Evolutionary conservation across 2,113 vertebrate species (phyloP), one percentile per base, ranked within the genome.

Genomic region (Rhegmatorhina hoffmannsi): DNA sequence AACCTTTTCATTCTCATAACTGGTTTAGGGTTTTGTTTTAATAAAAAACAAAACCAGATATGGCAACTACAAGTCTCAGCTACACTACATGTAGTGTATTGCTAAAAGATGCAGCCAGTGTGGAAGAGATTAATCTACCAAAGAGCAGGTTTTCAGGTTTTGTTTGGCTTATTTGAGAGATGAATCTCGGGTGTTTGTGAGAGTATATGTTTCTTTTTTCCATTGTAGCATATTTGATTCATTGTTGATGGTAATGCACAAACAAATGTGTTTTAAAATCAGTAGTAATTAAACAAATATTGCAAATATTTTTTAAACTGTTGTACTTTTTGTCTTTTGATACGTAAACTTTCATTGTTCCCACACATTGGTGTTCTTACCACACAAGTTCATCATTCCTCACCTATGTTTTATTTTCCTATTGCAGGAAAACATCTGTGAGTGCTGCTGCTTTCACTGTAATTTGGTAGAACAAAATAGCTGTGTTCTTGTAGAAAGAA

Each of bases 301-400:
- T n/a, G 8, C 13, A 47, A 84, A n/a, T 25, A 23, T 26, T 81
- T 90, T 84, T 44, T 11, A 79, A 78, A 56, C 8, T 13, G 11
- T 47, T n/a, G 7, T 53, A 28, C 10, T 33, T 77, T 52, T 36
- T 79, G 10, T 70, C 38, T 72, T 78, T 82, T 49, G 15, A 15
- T 82, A 36, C 23, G 44, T 89, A 31, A 60, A n/a, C 6, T 62
- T 53, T 17, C n/a, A 4, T 49, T 83, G 4, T 63, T 93, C 11
- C 12, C 26, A n/a, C 8, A 8, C 0, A 0, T 29, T 49, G 24
- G 8, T 91, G 49, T 73, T 17, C 4, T 36, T 36, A 26, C 5
- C 21, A 66, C 17, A 11, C 11, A 58, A n/a, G 15, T 36, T 86
- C 19, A 47, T 53, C n/a, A 40, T 59, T 16, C 5, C 3, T 69